Evolutionary conservation across 2,113 vertebrate genomes (phyloP).

Genomic region (Orientallactaga bullata): DNA sequence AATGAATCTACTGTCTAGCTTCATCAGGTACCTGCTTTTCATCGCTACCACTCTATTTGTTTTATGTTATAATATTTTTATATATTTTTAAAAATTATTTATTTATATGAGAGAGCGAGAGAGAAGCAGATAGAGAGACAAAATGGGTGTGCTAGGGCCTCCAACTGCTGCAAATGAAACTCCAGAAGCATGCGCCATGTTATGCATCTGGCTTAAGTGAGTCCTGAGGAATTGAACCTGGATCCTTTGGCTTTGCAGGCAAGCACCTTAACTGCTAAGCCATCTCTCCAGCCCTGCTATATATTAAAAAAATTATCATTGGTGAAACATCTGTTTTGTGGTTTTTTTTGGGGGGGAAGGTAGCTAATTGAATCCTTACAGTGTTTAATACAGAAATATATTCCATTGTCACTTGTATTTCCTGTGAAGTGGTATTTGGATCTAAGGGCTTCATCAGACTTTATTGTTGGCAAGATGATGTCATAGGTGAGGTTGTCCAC

Average conservation of each 20-base stretch:
- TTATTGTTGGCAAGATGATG: background rate
- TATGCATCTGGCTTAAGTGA: too few species aligned
- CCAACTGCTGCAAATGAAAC: too few species aligned
- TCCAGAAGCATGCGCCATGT: too few species aligned
- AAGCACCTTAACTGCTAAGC: too few species aligned
- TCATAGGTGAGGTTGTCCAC: background rate
- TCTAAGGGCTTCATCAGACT: constrained; percentile 10
- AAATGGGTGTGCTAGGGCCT: too few species aligned
- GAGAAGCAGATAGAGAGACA: too few species aligned
- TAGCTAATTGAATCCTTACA: background rate
- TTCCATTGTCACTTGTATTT: background rate
- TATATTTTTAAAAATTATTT: too few species aligned
- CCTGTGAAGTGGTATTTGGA: background rate
- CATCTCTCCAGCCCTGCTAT: background rate
- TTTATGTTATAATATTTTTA: background rate
- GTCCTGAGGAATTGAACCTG: too few species aligned
- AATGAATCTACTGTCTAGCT: background rate
- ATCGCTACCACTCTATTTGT: background rate
- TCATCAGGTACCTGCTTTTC: background rate
- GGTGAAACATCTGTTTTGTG: background rate
- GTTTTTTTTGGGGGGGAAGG: background rate
- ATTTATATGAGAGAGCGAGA: too few species aligned
- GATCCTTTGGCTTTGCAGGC: too few species aligned
- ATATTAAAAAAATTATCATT: background rate
- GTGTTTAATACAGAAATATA: background rate